Evolutionary conservation across 2,888 invertebrate species (phyloP), one percentile per base, ranked within the genome.

Genomic region (Drosophila rellima): DNA sequence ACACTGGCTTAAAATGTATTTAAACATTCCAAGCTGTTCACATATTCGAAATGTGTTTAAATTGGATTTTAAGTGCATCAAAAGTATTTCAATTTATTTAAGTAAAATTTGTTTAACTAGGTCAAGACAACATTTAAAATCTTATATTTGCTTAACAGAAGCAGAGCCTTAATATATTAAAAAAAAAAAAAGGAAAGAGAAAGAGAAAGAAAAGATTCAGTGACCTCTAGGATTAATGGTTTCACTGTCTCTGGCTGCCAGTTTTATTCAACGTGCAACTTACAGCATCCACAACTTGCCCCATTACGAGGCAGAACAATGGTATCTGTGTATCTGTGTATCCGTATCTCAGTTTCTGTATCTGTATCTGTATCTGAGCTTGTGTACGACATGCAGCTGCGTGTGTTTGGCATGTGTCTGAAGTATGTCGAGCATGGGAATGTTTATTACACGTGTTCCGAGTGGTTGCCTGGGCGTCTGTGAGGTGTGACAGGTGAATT

Each of bases 381-480:
- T 63, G 63, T 63, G 63, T 72, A 35, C 23, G n/a, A 75, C 70
- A 64, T 67, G 72, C 39, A 55, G 42, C 48, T 60, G 73, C 60
- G 55, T 73, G 64, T 68, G 71, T 64, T 65, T 72, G 64, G 78
- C 70, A 72, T 65, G 66, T 84, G 67, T 69, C 76, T 82, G 73
- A 66, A 84, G 61, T 66, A 65, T 82, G 82, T 70, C 51, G 70
- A 74, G 77, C 62, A 65, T 80, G 69, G 56, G 66, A 64, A 67
- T 75, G 85, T 85, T 77, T 78, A 73, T 73, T 73, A 77, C 73
- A 73, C 74, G 40, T 70, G 70, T 66, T 57, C 40, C 45, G 54
- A 65, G 54, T 39, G 76, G 18, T 29, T 45, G 57, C 45, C 47
- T 44, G 50, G 51, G 42, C 51, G 61, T 39, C 17, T 47, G 29